Evolutionary conservation across 2,888 invertebrate species (phyloP), one percentile per base, ranked within the genome.

Genomic region (Tachina grossa): DNA sequence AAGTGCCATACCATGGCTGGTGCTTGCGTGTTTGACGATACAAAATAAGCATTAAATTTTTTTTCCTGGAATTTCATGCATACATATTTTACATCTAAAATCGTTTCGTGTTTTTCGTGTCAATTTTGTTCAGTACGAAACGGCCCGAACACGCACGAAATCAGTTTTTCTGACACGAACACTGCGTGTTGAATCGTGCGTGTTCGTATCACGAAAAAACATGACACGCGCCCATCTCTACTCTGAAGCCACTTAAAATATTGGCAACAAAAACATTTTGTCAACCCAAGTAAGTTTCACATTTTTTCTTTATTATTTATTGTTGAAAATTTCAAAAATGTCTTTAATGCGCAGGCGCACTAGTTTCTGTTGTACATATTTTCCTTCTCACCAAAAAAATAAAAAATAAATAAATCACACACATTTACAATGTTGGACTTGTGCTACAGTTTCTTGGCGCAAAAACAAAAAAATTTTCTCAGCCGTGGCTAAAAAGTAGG

Each of bases 321-420:
- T 69, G 55, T 57, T 31, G 71, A 79, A 79, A 57, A 84, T 84
- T 84, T 68, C 78, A 74, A 59, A 75, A 69, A 79, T 84, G 66
- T 66, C 13, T 53, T 65, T 76, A 65, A 68, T 72, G 84, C 76
- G 80, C 76, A 81, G 84, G 80, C 80, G 80, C 77, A 81, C 80
- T 72, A 84, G 80, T 80, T 84, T 79, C 55, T 55, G 16, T 57
- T 77, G 14, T 47, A n/a, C n/a, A n/a, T n/a, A 31, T 22, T n/a
- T 49, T 16, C 6, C 19, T 14, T 47, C 45, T 47, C 45, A 22
- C 16, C 3, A 9, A 45, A 55, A 53, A 53, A 49, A 1, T 1
- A 9, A 45, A 55, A 53, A 53, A 49, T 0, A 55, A 57, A 47
- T 2, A 74, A 19, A 14, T 63, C 45, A 65, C 63, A 76, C 61